These are phyloP conservation scores for Leucophenga maculata DNA, from an alignment of 2,888 invertebrate species.

Conservation along the genomic window DNA sequence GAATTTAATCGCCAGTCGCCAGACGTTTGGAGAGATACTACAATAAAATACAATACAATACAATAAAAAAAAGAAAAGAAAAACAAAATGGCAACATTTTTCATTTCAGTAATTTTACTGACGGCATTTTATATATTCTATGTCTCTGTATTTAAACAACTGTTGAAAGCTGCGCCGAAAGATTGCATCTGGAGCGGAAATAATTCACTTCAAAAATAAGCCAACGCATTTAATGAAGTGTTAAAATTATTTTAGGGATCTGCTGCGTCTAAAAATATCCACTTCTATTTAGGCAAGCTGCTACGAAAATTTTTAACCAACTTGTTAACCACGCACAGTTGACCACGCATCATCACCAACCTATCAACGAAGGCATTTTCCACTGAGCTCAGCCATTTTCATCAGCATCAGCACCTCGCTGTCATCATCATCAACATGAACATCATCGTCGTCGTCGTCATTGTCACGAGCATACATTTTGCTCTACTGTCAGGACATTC, in stretches of 20 bases:
- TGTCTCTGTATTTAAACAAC: not conserved
- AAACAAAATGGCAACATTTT: not conserved
- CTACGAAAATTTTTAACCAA: not conserved
- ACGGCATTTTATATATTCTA: not conserved
- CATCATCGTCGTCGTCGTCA: not conserved
- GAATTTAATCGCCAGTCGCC: not conserved
- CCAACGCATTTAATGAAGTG: constrained; percentile 14
- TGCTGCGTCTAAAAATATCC: not conserved
- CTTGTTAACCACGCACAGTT: constrained; percentile 26
- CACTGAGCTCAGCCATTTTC: constrained; percentile 6
- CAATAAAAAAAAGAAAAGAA: not conserved
- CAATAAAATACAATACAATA: no score
- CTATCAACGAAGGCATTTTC: constrained; percentile 13
- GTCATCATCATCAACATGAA: no score
- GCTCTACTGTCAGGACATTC: not conserved
- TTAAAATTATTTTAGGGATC: constrained; percentile 21
- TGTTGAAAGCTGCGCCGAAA: not conserved
- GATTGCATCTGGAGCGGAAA: constrained; percentile 23
- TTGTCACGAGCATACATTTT: not conserved
- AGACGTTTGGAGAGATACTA: not conserved
- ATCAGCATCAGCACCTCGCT: no score
- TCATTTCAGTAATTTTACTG: not conserved
- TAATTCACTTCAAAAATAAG: constrained; percentile 25
- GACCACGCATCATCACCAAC: not conserved
- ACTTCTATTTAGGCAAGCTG: not conserved